phyloP scores from a whole-genome alignment of 2,797 vertebrate genomes.

The Chlorospingus semifuscus region DNA sequence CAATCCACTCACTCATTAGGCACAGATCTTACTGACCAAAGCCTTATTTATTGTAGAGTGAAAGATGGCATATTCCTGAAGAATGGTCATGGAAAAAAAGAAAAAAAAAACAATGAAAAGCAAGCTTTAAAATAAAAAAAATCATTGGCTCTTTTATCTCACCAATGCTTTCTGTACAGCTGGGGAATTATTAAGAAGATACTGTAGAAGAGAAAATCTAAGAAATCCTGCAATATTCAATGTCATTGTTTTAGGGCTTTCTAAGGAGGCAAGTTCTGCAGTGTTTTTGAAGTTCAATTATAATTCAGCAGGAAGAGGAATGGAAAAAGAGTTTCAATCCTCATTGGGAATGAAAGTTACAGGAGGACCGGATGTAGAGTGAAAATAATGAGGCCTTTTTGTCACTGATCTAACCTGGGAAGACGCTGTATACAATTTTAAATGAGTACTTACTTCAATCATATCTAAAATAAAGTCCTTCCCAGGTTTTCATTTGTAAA shows the following conservation, averaged over 20 bases:
- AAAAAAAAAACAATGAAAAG: background rate
- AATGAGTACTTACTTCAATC: background rate
- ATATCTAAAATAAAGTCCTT: background rate
- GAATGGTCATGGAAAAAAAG: background rate
- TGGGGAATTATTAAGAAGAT: background rate
- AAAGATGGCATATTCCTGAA: background rate
- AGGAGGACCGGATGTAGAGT: background rate
- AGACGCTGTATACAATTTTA: background rate
- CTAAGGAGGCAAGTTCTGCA: background rate
- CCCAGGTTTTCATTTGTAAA: background rate
- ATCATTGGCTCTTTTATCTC: background rate
- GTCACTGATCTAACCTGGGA: background rate
- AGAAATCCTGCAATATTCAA: background rate
- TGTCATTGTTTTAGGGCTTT: background rate
- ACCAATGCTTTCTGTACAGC: background rate
- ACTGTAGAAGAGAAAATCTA: background rate
- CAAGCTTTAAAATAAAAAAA: background rate
- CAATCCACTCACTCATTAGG: background rate
- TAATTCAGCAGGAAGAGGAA: background rate
- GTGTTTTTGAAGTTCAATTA: conserved; percentile 5
- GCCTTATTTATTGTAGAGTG: background rate
- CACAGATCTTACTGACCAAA: background rate
- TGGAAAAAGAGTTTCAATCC: background rate
- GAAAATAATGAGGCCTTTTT: background rate
- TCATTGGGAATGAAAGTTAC: background rate